These are phyloP conservation scores for Echinops telfairi DNA, from an alignment of 2,113 vertebrate genomes.

Conservation along the genomic window DNA sequence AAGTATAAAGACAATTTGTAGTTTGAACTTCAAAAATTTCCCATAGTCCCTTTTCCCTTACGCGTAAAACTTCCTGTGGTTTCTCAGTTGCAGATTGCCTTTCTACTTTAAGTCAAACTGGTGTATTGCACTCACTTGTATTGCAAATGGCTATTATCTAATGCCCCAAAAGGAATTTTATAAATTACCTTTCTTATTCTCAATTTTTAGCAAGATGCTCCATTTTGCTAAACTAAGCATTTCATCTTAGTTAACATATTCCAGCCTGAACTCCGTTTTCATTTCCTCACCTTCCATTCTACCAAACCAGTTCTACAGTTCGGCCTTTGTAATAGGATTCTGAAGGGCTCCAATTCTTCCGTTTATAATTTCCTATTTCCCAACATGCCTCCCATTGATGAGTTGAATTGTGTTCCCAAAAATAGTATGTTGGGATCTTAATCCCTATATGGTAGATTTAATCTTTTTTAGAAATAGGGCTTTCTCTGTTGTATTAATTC, in stretches of 20 bases:
- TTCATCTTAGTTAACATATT: neutral
- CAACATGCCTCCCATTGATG: neutral
- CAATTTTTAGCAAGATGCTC: neutral
- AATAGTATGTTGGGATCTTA: neutral
- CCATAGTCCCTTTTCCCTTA: neutral
- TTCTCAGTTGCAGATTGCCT: neutral
- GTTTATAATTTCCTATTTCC: neutral
- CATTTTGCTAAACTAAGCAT: neutral
- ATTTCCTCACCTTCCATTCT: neutral
- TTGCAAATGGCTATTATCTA: constrained; percentile 3
- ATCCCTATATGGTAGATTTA: neutral
- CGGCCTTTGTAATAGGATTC: neutral
- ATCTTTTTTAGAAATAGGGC: neutral
- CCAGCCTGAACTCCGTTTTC: neutral
- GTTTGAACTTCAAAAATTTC: constrained; percentile 15
- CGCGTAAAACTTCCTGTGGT: neutral
- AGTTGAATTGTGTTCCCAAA: neutral
- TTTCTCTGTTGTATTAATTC: neutral
- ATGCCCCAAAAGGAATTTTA: constrained; percentile 3
- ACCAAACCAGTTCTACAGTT: neutral
- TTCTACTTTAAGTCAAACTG: neutral
- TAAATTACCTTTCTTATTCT: constrained; percentile 14
- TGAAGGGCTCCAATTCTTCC: neutral
- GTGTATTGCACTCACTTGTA: neutral
- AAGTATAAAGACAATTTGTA: constrained; percentile 30